Base-by-base conservation (phyloP, 2,113 vertebrate genomes). In the Chrysochloris asiatica region DNA sequence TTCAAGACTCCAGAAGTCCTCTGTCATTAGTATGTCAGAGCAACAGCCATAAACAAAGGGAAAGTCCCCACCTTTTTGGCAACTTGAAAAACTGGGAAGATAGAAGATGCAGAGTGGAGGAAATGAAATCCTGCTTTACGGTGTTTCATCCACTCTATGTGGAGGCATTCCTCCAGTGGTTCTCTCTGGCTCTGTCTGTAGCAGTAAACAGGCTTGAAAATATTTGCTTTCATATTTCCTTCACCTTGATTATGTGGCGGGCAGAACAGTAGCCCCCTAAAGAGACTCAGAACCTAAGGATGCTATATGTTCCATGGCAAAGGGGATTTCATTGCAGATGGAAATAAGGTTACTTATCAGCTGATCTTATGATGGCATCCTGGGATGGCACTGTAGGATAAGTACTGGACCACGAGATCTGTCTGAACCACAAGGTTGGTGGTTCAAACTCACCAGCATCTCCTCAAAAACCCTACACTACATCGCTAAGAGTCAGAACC, bases 21-120 rank as follows among this genome's bases (percentile, higher is more conserved):
- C 90, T 80, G 77, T 88, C 79, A 90, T 95, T 91, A 91, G 47
- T 2, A 0, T 61, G 88, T 86, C 92, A 94, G 83, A 54, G 22
- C 17, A 48, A 75, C 63, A 80, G 71, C 76, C 43, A 9, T 47
- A 92, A 92, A 93, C 54, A 78, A 94, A 92, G 88, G 24, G 75
- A 38, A 47, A 72, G 26, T 21, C 38, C 13, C 76, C 26, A 48
- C 72, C 26, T 61, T 67, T 43, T 33, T 86, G 72, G 80, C 88
- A 86, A 56, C 79, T 88, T 79, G 78, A 80, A 91, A 90, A 65
- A 50, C 65, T 48, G 67, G 73, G 61, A 73, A 12, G 36, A 83
- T 72, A n/a, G 80, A 91, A 78, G 72, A 61, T 13, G 3, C 6
- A 30, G 24, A 59, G 6, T 78, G 16, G 41, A 75, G 41, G 69